A percentile compares a stretch with the other conserved stretches of the same genome.
Evolutionary conservation across 2,113 vertebrate species (phyloP).

Genomic region (Epinephelus cyanopodus): DNA sequence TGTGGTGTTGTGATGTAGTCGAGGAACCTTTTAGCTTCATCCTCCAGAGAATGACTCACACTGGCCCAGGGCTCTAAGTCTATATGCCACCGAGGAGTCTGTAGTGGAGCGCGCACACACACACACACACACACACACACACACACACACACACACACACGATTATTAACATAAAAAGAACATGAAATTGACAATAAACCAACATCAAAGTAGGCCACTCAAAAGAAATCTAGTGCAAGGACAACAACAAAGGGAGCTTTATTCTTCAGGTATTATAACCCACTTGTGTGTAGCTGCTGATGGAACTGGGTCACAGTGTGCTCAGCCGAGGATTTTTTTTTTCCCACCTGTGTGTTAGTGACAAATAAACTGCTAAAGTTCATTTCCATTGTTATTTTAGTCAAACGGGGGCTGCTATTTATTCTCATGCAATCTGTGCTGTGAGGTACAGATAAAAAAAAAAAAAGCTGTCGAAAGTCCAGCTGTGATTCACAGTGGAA

Average conservation of each 20-base stretch:
- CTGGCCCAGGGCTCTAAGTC: conserved; percentile 92
- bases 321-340: conserved; percentile 26
- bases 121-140: conserved; percentile 10
- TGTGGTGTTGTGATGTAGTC: conserved; percentile 92
- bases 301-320: conserved; percentile 66
- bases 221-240: conserved; percentile 45
- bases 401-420: conserved; percentile 8
- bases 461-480: background rate
- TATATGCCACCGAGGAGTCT: conserved; percentile 92
- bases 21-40: conserved; percentile 92
- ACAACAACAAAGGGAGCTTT: conserved; percentile 38
- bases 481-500: conserved; percentile 21
- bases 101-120: conserved; percentile 49
- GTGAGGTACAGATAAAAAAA: background rate
- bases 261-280: conserved; percentile 56
- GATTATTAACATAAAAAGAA: conserved; percentile 19
- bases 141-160: background rate
- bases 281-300: conserved; percentile 47
- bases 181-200: conserved; percentile 22
- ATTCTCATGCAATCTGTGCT: background rate
- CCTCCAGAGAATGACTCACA: conserved; percentile 86
- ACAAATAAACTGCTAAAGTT: conserved; percentile 50
- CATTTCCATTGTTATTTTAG: conserved; percentile 35
- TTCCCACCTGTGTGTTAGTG: background rate
- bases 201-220: conserved; percentile 59